These are phyloP conservation scores for Diadegma fenestrale DNA, from an alignment of 2,888 invertebrate genomes.

Conservation along the genomic window DNA sequence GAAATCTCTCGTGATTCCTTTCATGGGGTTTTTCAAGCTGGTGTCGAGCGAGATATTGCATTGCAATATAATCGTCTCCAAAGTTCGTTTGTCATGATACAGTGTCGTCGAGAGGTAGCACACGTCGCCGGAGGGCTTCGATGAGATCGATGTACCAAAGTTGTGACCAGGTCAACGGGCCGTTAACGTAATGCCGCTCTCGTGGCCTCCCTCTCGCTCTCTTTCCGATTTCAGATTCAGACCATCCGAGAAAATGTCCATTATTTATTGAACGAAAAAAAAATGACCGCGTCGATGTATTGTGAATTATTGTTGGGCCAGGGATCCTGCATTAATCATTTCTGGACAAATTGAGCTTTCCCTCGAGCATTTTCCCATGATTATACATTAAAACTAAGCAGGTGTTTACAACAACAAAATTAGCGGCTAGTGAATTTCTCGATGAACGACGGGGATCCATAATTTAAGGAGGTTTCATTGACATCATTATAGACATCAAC, in stretches of 20 bases:
- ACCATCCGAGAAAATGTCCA: conserved; percentile 15
- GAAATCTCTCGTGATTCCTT: background rate
- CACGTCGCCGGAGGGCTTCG: conserved; percentile 37
- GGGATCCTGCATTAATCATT: background rate
- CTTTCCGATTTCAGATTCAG: conserved; percentile 18
- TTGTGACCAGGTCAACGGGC: conserved; percentile 31
- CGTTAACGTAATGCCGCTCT: conserved; percentile 34
- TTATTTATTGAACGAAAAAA: conserved; percentile 25
- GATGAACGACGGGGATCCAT: background rate
- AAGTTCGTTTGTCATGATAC: conserved; percentile 41
- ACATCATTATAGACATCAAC: no score
- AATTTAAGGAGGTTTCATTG: no score
- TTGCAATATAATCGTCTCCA: background rate
- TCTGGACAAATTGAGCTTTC: background rate
- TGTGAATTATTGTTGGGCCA: background rate
- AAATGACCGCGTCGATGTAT: conserved; percentile 22
- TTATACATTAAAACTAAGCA: conserved; percentile 8
- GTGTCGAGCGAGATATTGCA: conserved; percentile 2
- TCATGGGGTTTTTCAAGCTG: background rate
- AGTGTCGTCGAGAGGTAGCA: conserved; percentile 34
- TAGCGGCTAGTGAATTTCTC: background rate
- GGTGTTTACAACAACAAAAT: background rate
- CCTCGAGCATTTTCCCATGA: background rate
- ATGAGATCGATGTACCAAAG: conserved; percentile 44
- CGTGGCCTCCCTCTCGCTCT: background rate